phyloP scores from a whole-genome alignment of 2,888 invertebrate species.

The Chydorus sphaericus region DNA sequence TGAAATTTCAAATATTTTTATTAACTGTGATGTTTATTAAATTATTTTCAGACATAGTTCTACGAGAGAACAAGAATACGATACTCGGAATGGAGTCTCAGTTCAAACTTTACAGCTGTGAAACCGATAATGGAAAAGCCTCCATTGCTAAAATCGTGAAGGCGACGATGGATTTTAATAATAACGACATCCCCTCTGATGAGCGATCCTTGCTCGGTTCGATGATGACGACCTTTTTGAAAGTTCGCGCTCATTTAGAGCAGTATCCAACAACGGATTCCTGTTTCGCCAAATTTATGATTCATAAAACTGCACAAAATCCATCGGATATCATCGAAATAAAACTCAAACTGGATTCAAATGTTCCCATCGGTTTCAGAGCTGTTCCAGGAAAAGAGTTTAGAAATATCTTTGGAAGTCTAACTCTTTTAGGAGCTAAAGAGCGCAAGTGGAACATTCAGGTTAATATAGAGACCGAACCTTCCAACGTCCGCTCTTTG shows the following conservation, averaged over 20 bases:
- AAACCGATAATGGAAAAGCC: slow-evolving; percentile 11
- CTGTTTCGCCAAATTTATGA: slow-evolving; percentile 5
- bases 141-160: neutral
- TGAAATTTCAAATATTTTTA: neutral
- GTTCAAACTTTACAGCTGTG: slow-evolving; percentile 10
- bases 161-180: slow-evolving; percentile 8
- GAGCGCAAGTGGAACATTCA: slow-evolving; percentile 12
- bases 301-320: slow-evolving; percentile 8
- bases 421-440: slow-evolving; percentile 2
- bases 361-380: too few relatives aligned
- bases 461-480: slow-evolving; percentile 4
- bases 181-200: slow-evolving; percentile 9
- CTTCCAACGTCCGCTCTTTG: slow-evolving; percentile 8
- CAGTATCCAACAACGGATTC: slow-evolving; percentile 8
- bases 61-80: slow-evolving; percentile 11
- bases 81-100: slow-evolving; percentile 13
- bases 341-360: neutral
- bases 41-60: neutral
- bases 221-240: slow-evolving; percentile 7
- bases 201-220: slow-evolving; percentile 2
- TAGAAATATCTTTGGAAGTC: neutral
- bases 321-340: slow-evolving; percentile 6
- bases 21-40: neutral
- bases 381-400: neutral
- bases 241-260: slow-evolving; percentile 9